phyloP scores from a whole-genome alignment of 2,113 vertebrate genomes.

The Podarcis cretensis region DNA sequence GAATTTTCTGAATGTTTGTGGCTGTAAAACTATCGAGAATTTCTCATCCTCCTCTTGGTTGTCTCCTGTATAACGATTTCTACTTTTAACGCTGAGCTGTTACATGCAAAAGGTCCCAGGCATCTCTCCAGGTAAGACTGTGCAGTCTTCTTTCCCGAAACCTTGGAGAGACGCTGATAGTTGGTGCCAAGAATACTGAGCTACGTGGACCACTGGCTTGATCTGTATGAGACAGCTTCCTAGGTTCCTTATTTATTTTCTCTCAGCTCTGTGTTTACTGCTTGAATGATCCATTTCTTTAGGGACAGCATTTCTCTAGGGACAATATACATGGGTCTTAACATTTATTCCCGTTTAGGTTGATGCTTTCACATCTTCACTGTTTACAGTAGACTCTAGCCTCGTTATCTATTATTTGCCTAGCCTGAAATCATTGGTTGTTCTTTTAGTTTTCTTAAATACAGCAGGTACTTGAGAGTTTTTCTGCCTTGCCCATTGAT shows the following conservation, averaged over 20 bases:
- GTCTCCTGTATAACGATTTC: not conserved
- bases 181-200: no score
- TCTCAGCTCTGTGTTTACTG: not conserved
- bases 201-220: no score
- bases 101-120: no score
- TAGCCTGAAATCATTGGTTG: not conserved
- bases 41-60: not conserved
- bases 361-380: accelerated
- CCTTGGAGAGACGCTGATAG: no score
- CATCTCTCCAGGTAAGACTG: no score
- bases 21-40: not conserved
- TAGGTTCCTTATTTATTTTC: not conserved
- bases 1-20: not conserved
- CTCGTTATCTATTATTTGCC: not conserved
- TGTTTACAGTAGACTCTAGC: not conserved
- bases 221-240: no score
- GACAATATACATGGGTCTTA: accelerated
- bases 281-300: not conserved
- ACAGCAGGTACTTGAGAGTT: not conserved
- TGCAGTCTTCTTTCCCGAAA: no score
- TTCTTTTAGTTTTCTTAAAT: not conserved
- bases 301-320: not conserved
- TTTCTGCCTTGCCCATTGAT: not conserved
- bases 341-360: not conserved
- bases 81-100: not conserved